Base-by-base conservation (phyloP, 1,140 invertebrate genomes). In the Procambarus virginalis region DNA sequence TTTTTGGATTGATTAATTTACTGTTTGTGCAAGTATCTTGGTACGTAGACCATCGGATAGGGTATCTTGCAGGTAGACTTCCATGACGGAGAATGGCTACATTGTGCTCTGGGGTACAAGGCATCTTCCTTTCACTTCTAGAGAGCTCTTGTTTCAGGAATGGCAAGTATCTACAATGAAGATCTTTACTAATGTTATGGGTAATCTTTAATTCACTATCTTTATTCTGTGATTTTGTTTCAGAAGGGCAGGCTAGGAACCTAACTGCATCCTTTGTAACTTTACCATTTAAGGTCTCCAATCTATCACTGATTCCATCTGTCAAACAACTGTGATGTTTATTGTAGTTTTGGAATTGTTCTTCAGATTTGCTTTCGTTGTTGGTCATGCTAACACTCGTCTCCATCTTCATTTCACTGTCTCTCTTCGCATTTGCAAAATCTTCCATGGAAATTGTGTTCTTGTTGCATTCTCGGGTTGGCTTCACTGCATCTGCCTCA, bases 51-150 rank as follows among this genome's bases (percentile, higher is more conserved):
- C 84, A 77, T 14, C 75, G 48, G 51, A n/a, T 12, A 46, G 60
- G n/a, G 51, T 51, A 86, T 34, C 75, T 77, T 10, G 51, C 22
- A 76, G 73, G 75, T n/a, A 64, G 84, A 51, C 49, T 77, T 20
- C 84, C 84, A 76, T 75, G 84, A 14, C 55, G 84, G 14, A 60
- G 75, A 46, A 78, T 60, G 55, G 84, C 75, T 46, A 77, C 84
- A 46, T 4, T 77, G 55, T 68, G 84, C 51, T 86, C 84, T 12
- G 84, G 75, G n/a, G 84, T 86, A 49, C 17, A 34, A 8, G 75
- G 84, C 1, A 60, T n/a, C 45, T 86, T 86, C 55, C 75, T 86
- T 17, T 76, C 75, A n/a, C 84, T 86, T 22, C 51, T 76, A 2
- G 34, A 17, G 5, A 8, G 12, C 75, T 76, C 22, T 22, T 68